Percentiles rank a stretch among this genome's conserved stretches.
These are phyloP conservation scores for Scaptomyza tumidula DNA, from an alignment of 2,888 invertebrate genomes.

Conservation along the genomic window DNA sequence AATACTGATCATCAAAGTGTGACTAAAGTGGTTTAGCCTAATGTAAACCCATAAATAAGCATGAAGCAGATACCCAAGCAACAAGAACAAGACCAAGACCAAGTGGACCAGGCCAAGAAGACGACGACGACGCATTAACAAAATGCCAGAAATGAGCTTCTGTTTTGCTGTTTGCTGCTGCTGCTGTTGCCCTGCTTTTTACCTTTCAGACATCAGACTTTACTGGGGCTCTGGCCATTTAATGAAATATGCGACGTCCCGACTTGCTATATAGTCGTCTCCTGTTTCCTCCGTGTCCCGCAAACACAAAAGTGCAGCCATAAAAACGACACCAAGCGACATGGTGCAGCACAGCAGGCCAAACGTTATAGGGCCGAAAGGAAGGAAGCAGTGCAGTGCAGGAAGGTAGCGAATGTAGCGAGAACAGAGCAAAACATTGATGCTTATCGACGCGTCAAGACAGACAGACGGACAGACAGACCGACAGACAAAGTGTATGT, in stretches of 20 bases:
- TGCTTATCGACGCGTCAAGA: constrained; percentile 79
- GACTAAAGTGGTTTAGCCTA: constrained; percentile 84
- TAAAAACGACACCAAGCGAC: constrained; percentile 79
- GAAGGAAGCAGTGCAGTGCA: background rate
- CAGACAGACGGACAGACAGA: constrained; percentile 31
- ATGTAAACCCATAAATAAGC: constrained; percentile 83
- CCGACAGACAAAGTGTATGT: constrained; percentile 1
- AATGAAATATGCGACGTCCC: constrained; percentile 78
- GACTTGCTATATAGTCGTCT: constrained; percentile 11
- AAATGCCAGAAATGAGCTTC: constrained; percentile 82
- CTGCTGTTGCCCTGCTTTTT: constrained; percentile 1
- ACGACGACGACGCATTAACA: constrained; percentile 77
- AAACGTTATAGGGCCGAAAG: constrained; percentile 12
- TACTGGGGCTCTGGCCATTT: constrained; percentile 55
- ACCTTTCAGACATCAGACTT: constrained; percentile 7
- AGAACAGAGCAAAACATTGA: constrained; percentile 78
- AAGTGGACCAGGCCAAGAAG: constrained; percentile 45
- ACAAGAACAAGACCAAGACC: constrained; percentile 5
- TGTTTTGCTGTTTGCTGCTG: constrained; percentile 57
- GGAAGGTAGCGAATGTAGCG: constrained; percentile 24
- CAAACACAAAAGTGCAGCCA: constrained; percentile 78
- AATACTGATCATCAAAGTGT: constrained; percentile 82
- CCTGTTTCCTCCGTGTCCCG: background rate
- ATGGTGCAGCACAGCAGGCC: constrained; percentile 50
- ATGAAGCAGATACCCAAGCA: constrained; percentile 50